Percentiles rank a stretch among this genome's conserved stretches.
phyloP scores from a whole-genome alignment of 35 echinoderm and acorn worm species.

The Stichopus chloronotus region DNA sequence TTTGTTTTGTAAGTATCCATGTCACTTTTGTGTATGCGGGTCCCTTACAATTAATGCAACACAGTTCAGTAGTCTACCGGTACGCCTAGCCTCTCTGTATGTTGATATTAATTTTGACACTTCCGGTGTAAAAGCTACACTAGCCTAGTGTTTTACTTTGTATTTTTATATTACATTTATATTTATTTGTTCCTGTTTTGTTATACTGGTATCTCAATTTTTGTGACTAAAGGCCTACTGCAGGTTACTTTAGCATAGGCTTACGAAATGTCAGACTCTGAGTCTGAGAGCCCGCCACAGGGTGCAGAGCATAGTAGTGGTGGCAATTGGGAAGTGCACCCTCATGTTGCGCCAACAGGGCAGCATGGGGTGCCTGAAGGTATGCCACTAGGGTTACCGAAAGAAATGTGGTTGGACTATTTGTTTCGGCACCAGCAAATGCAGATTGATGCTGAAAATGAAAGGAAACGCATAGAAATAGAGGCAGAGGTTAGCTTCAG shows the following conservation, averaged over 20 bases:
- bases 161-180: no score
- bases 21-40: neutral
- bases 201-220: no score
- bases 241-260: neutral
- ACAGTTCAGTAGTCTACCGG: no score
- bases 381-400: constrained; percentile 23
- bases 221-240: no score
- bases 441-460: neutral
- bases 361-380: neutral
- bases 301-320: neutral
- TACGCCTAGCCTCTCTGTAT: no score
- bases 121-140: no score
- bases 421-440: neutral
- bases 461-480: neutral
- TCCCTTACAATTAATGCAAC: no score
- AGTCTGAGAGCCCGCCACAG: neutral
- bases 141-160: no score
- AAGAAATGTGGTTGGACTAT: constrained; percentile 23
- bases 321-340: no score
- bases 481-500: neutral
- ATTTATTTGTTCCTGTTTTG: no score
- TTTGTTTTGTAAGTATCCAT: neutral
- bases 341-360: neutral
- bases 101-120: no score
- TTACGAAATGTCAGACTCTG: neutral